phyloP scores from a whole-genome alignment of 2,888 invertebrate species.

The Tuberolachnus salignus region DNA sequence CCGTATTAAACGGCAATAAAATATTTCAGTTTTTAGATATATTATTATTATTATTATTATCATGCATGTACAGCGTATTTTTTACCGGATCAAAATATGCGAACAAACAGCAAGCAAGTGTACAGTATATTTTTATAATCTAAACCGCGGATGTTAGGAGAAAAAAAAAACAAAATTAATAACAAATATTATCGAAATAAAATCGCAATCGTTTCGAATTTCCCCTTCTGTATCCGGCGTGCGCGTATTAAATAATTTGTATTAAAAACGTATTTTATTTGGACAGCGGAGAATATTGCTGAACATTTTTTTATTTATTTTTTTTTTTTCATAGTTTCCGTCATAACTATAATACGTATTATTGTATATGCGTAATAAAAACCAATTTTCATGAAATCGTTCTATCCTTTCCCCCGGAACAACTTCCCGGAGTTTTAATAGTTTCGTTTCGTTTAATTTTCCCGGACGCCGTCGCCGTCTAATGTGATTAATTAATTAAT shows the following conservation, averaged over 20 bases:
- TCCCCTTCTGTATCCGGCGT: neutral
- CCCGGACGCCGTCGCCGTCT: too few relatives aligned
- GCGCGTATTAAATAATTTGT: constrained; percentile 5
- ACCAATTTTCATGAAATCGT: neutral
- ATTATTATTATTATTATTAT: too few relatives aligned
- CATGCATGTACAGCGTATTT: neutral
- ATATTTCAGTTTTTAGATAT: neutral
- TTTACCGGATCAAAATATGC: neutral
- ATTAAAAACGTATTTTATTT: constrained; percentile 15
- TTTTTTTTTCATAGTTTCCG: neutral
- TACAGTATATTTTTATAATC: neutral
- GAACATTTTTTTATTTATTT: too few relatives aligned
- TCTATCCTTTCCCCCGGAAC: neutral
- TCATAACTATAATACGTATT: neutral
- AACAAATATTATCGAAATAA: neutral
- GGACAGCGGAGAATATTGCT: neutral
- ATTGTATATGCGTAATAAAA: neutral
- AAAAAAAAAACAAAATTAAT: too few relatives aligned
- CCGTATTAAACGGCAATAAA: too few relatives aligned
- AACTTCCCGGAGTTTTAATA: too few relatives aligned
- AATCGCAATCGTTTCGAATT: too few relatives aligned
- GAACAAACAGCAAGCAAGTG: constrained; percentile 14
- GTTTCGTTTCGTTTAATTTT: constrained; percentile 2
- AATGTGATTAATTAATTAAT: neutral
- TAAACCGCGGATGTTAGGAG: neutral